Base-by-base conservation (phyloP, 2,888 invertebrate species). In the Pseudanteris insignis region DNA sequence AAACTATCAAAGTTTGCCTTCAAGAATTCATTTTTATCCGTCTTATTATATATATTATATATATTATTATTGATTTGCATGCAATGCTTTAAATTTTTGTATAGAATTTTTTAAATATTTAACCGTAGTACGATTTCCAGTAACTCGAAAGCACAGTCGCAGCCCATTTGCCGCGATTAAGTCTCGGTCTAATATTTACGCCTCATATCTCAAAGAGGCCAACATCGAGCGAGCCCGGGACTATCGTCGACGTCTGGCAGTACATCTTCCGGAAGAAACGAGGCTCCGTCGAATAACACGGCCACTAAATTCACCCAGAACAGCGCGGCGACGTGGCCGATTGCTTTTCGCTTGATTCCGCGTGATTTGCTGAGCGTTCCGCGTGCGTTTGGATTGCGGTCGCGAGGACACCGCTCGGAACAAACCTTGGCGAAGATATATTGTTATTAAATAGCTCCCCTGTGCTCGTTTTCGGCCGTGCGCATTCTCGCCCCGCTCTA, bases 371-470 rank as follows among this genome's bases (percentile, higher is more conserved):
- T 46, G 53, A 44, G 10, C 26, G 32, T 37, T 47, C 47, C 28
- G 38, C 32, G 34, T 47, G 33, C 51, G 38, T 41, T 41, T 57
- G 37, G 43, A 43, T 26, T 48, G 28, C 28, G 37, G 40, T 9
- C 28, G 30, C 34, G 54, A 55, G 43, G 55, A 47, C 53, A 44
- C 25, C 34, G 47, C 30, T 34, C 11, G 43, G 59, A 66, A 69
- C 72, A 73, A 71, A 70, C 70, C 67, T 72, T 32, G 69, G 67
- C 59, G 67, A 75, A 78, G 79, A 79, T 78, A 74, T 79, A 79
- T 78, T 75, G 77, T 79, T 79, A 79, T 79, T 79, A 79, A 79
- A 79, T 76, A 76, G 77, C 72, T 70, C 70, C 71, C 73, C 73
- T 53, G n/a, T n/a, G 68, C 67, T 70, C 70, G 70, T 69, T 69